These are phyloP conservation scores for Pseudomyrmex gracilis DNA, from an alignment of 1,140 invertebrate genomes.

Conservation along the genomic window DNA sequence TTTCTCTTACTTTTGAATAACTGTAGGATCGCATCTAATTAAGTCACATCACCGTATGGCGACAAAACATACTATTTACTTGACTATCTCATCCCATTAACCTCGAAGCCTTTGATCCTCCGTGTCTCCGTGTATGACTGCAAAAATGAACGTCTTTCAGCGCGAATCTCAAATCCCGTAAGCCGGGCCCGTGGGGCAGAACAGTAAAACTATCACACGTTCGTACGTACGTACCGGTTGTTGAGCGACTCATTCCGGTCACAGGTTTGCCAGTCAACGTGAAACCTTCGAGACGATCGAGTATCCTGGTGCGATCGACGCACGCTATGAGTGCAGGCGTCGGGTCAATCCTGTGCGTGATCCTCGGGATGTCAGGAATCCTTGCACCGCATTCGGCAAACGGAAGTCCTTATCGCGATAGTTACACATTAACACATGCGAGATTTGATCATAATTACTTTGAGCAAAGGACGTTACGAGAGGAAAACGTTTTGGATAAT, in stretches of 20 bases:
- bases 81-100: conserved; percentile 27
- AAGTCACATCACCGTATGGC: neutral
- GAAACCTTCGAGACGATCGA: conserved; percentile 68
- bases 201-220: conserved; percentile 68
- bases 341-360: conserved; percentile 43
- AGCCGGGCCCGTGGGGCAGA: conserved; percentile 39
- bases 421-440: conserved; percentile 4
- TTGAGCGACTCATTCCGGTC: conserved; percentile 63
- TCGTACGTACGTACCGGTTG: conserved; percentile 39
- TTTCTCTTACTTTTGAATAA: neutral
- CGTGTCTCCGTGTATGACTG: neutral
- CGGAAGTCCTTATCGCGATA: conserved; percentile 25
- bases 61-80: neutral
- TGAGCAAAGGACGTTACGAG: neutral
- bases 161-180: conserved; percentile 68
- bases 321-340: conserved; percentile 59
- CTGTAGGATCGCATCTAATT: neutral
- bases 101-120: conserved; percentile 9
- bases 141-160: conserved; percentile 43
- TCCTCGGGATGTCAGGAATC: conserved; percentile 36
- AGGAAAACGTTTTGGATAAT: neutral
- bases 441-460: neutral
- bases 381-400: neutral
- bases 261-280: conserved; percentile 75
- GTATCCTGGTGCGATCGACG: conserved; percentile 59